These are phyloP conservation scores for Scolanthus callimorphus DNA, from an alignment of 92 coral and sea anemone species.

Conservation along the genomic window DNA sequence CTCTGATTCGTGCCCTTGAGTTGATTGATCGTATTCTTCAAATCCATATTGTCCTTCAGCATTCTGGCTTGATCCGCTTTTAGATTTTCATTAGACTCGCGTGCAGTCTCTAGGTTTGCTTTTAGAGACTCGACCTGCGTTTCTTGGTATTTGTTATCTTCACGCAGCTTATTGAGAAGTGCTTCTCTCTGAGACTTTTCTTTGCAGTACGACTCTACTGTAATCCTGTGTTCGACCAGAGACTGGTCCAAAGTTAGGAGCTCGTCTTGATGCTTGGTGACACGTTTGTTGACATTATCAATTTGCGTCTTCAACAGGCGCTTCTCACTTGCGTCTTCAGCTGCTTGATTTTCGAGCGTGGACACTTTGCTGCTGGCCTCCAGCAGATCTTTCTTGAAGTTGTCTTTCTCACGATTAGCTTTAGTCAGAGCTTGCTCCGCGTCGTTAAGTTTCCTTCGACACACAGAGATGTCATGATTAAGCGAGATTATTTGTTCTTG, in stretches of 20 bases:
- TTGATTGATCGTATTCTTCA: constrained; percentile 45
- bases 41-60: constrained; percentile 44
- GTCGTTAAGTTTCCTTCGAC: constrained; percentile 65
- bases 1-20: constrained; percentile 44
- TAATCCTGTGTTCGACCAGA: constrained; percentile 65
- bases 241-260: constrained; percentile 66
- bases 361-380: constrained; percentile 42
- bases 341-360: constrained; percentile 46
- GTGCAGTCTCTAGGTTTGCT: constrained; percentile 53
- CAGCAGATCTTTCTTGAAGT: constrained; percentile 57
- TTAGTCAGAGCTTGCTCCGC: constrained; percentile 47
- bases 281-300: constrained; percentile 45
- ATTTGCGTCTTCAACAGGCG: constrained; percentile 55
- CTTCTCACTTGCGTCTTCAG: constrained; percentile 52
- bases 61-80: constrained; percentile 56
- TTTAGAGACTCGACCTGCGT: constrained; percentile 55
- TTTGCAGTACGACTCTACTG: constrained; percentile 44
- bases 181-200: constrained; percentile 57
- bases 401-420: constrained; percentile 59
- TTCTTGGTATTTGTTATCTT: constrained; percentile 53
- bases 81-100: constrained; percentile 43
- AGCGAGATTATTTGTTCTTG: constrained; percentile 55
- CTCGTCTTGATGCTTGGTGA: constrained; percentile 61
- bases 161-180: constrained; percentile 47
- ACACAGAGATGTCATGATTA: constrained; percentile 48